phyloP scores from a whole-genome alignment of 2,888 invertebrate genomes.

The Hedychridium roseum region DNA sequence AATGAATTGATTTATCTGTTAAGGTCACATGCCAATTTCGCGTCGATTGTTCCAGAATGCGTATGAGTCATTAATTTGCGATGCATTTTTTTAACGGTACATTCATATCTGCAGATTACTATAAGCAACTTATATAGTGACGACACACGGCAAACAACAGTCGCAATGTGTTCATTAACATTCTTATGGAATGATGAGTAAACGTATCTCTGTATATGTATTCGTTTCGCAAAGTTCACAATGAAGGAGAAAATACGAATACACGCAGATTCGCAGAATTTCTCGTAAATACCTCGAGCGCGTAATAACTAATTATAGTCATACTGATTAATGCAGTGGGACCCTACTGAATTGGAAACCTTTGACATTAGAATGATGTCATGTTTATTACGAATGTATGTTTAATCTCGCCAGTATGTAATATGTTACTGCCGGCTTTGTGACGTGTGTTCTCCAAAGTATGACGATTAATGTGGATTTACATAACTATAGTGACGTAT shows the following conservation, averaged over 20 bases:
- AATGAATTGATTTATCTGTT: no score
- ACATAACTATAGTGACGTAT: no score
- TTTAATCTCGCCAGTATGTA: no score
- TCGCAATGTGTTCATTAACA: conserved; percentile 5
- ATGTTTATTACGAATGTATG: no score
- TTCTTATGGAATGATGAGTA: conserved; percentile 9
- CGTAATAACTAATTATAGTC: neutral
- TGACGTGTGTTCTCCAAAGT: no score
- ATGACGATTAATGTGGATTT: no score
- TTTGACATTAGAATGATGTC: neutral
- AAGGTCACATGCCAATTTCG: no score
- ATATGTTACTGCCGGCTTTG: no score
- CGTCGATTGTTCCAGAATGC: no score
- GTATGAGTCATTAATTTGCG: conserved; percentile 17
- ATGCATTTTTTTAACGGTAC: conserved; percentile 7
- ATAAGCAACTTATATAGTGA: conserved; percentile 3
- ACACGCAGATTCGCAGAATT: conserved; percentile 1
- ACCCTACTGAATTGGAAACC: neutral
- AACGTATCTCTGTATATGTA: conserved; percentile 5
- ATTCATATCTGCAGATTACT: conserved; percentile 3
- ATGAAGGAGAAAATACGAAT: conserved; percentile 5
- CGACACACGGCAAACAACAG: neutral
- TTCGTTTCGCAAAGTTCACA: neutral
- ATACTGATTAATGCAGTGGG: neutral
- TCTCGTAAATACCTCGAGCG: neutral